Conservation (phyloP, 2,888 invertebrate species). For the Eledona agricola region DNA sequence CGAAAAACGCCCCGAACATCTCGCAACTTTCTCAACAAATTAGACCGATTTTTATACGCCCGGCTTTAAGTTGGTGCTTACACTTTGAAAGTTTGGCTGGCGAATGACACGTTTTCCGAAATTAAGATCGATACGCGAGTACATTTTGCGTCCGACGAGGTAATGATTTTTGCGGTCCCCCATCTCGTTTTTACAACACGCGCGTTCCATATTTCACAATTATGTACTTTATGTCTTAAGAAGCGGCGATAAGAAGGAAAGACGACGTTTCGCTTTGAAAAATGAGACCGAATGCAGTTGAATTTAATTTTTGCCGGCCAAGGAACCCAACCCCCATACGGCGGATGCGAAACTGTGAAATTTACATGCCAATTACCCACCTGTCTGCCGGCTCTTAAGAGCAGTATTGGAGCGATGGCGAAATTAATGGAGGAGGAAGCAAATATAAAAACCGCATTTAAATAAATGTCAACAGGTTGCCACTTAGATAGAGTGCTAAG, state of each 20-base stretch:
- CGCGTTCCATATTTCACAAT: conserved; percentile 38
- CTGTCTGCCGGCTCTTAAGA: conserved; percentile 6
- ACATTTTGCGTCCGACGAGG: conserved; percentile 18
- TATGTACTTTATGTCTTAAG: conserved; percentile 36
- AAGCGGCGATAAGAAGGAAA: conserved; percentile 33
- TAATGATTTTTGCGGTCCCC: conserved; percentile 24
- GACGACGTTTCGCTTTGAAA: conserved; percentile 32
- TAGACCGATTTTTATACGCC: conserved; percentile 16
- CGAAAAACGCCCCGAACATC: conserved; percentile 21
- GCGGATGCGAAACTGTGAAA: too few species aligned
- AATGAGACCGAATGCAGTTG: conserved; percentile 26
- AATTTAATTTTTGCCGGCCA: conserved; percentile 35
- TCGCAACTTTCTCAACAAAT: conserved; percentile 12
- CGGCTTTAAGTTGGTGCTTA: conserved; percentile 15
- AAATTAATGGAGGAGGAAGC: conserved; percentile 19
- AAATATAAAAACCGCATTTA: conserved; percentile 34
- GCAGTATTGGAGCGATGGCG: conserved; percentile 5
- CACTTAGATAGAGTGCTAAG: conserved; percentile 40
- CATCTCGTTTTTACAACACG: conserved; percentile 34
- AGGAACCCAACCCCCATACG: too few species aligned
- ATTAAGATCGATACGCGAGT: too few species aligned
- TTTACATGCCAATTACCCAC: conserved; percentile 10
- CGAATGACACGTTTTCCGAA: too few species aligned
- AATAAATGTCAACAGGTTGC: conserved; percentile 45
- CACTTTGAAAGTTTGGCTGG: conserved; percentile 16